Percentiles rank a stretch among this genome's conserved stretches.
Conservation (phyloP, 2,888 invertebrate genomes). For the Phortica okadai region DNA sequence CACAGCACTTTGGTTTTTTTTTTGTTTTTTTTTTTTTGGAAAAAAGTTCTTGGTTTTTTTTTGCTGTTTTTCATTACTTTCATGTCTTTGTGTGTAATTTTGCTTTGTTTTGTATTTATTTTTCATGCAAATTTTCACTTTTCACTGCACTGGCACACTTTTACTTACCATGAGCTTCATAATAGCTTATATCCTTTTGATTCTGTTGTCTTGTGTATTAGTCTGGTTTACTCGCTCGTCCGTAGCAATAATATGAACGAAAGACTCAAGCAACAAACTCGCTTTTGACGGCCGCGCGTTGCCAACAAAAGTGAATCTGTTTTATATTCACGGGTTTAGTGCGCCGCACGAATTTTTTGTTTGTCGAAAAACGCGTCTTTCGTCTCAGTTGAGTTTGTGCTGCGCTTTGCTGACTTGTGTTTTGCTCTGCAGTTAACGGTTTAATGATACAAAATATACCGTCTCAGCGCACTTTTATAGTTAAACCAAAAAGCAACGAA, state of each 20-base stretch:
- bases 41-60: conserved; percentile 19
- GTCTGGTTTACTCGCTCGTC: not conserved
- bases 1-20: conserved; percentile 1
- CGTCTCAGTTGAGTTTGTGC: conserved; percentile 51
- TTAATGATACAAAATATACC: conserved; percentile 75
- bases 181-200: conserved; percentile 46
- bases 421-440: conserved; percentile 75
- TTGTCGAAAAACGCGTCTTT: conserved; percentile 43
- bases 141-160: conserved; percentile 17
- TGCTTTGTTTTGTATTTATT: conserved; percentile 36
- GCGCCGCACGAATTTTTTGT: conserved; percentile 49
- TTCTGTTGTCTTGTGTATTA: not conserved
- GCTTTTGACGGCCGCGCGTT: conserved; percentile 44
- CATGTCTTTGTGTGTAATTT: not conserved
- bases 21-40: conserved; percentile 6
- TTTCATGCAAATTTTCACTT: conserved; percentile 15
- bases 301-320: conserved; percentile 46
- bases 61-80: not conserved
- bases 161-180: conserved; percentile 76
- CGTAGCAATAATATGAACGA: conserved; percentile 42
- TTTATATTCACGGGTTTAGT: conserved; percentile 25
- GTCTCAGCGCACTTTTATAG: conserved; percentile 75
- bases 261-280: conserved; percentile 60
- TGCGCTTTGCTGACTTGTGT: conserved; percentile 54
- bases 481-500: conserved; percentile 46